These are phyloP conservation scores for Bombus waltoni DNA, from an alignment of 1,140 invertebrate species.

Conservation along the genomic window DNA sequence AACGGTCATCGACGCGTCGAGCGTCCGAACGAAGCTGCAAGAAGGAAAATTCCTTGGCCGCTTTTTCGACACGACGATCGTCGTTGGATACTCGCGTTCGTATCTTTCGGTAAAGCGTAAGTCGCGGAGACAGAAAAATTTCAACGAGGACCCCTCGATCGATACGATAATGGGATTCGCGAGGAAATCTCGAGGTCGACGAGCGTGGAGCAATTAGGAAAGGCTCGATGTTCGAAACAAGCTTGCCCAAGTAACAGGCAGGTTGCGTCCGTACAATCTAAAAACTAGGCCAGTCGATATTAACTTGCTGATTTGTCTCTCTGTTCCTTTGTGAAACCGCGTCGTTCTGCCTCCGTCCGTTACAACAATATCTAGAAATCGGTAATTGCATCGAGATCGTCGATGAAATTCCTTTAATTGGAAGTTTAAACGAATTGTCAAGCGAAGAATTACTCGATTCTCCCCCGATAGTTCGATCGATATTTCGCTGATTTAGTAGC, in stretches of 20 bases:
- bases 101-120: too few species aligned
- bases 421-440: not conserved
- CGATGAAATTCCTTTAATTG: not conserved
- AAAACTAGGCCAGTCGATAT: conserved; percentile 47
- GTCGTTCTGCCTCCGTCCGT: not conserved
- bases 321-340: conserved; percentile 20
- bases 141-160: not conserved
- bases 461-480: not conserved
- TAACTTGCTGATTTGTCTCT: conserved; percentile 45
- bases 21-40: not conserved
- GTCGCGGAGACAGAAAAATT: too few species aligned
- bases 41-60: too few species aligned
- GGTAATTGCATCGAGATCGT: not conserved
- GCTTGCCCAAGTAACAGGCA: not conserved
- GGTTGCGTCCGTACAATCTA: conserved; percentile 9
- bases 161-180: conserved; percentile 15
- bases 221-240: conserved; percentile 20
- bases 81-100: too few species aligned
- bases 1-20: not conserved
- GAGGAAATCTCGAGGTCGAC: conserved; percentile 20
- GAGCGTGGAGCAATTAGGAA: conserved; percentile 25
- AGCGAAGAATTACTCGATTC: too few species aligned
- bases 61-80: too few species aligned
- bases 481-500: not conserved
- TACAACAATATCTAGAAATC: not conserved